phyloP scores from a whole-genome alignment of 2,113 vertebrate species.

The Microcebus lehilahytsara region DNA sequence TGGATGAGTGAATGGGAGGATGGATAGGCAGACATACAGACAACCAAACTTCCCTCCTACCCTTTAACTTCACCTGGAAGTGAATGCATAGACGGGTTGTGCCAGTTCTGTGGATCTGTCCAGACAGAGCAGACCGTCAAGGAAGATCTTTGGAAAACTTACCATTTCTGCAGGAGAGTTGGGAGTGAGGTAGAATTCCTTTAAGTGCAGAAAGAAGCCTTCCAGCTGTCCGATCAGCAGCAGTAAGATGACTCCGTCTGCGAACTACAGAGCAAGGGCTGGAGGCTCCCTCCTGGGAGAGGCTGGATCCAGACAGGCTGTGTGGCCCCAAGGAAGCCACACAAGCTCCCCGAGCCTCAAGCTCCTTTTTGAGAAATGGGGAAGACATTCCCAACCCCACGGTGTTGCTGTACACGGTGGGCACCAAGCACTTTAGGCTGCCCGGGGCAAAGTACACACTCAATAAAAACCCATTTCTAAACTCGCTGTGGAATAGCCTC shows the following conservation, averaged over 20 bases:
- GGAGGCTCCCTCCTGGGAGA: fast-evolving
- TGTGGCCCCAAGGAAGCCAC: fast-evolving
- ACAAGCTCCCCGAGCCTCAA: background rate
- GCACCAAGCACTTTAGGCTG: fast-evolving
- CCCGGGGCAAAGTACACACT: fast-evolving
- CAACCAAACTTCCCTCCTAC: background rate
- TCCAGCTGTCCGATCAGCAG: slow-evolving; percentile 94
- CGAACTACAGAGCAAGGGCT: slow-evolving; percentile 85
- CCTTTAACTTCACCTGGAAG: background rate
- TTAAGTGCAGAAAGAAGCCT: slow-evolving; percentile 93
- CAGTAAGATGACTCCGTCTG: slow-evolving; percentile 94
- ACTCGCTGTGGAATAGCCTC: background rate
- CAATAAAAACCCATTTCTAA: background rate
- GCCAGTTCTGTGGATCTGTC: fast-evolving
- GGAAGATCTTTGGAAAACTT: background rate
- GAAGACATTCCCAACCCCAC: background rate
- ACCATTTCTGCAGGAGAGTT: slow-evolving; percentile 89
- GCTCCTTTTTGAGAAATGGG: background rate
- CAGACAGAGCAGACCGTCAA: fast-evolving
- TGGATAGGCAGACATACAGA: fast-evolving
- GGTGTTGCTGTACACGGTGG: fast-evolving
- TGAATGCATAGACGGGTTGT: background rate
- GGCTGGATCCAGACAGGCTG: fast-evolving
- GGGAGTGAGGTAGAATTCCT: slow-evolving; percentile 90
- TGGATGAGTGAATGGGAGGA: no score